These are phyloP conservation scores for Herpetotheres cachinnans DNA, from an alignment of 2,113 vertebrate genomes.

Conservation along the genomic window DNA sequence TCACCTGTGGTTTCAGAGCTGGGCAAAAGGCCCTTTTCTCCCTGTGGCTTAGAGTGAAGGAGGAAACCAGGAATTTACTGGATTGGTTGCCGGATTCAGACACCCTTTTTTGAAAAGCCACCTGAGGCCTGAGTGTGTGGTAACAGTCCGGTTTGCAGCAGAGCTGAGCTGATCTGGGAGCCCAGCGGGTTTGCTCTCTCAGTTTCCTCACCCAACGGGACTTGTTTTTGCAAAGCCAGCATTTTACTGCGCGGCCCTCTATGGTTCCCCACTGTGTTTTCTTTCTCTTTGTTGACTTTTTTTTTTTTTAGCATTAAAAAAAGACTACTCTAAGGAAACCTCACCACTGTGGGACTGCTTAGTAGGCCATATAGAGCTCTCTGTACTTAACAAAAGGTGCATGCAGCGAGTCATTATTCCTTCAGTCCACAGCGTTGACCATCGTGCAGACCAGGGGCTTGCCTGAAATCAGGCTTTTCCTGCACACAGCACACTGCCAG, in stretches of 20 bases:
- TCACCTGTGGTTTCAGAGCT: neutral
- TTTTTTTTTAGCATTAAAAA: neutral
- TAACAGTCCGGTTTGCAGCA: neutral
- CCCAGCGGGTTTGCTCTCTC: neutral
- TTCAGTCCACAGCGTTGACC: neutral
- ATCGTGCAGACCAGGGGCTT: neutral
- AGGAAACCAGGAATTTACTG: neutral
- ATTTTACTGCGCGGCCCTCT: neutral
- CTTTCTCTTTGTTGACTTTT: neutral
- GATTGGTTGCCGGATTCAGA: neutral
- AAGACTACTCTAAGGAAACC: neutral
- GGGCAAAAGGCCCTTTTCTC: neutral
- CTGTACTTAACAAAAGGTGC: neutral
- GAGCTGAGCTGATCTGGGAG: neutral
- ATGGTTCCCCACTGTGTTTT: neutral
- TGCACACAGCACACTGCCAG: rapidly evolving
- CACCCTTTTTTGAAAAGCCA: neutral
- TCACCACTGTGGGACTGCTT: neutral
- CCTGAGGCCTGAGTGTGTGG: neutral
- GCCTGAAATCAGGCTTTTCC: neutral
- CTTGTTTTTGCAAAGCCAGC: neutral
- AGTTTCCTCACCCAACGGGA: neutral
- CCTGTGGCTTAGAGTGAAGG: neutral
- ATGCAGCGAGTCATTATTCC: neutral
- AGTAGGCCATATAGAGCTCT: neutral